phyloP scores from a whole-genome alignment of 2,888 invertebrate species.

The Rhagonycha fulva region DNA sequence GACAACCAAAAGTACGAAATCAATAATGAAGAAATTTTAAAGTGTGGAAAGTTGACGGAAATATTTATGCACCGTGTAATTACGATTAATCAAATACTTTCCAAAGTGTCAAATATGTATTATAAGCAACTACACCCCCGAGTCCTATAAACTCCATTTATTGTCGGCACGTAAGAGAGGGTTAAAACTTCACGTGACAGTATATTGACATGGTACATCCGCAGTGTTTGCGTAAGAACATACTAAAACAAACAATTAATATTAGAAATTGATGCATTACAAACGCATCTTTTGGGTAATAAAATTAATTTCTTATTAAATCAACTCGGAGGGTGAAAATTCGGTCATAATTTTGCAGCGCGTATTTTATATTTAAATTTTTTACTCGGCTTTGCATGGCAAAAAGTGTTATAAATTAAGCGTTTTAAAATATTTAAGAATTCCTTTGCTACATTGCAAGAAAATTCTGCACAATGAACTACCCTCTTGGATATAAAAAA shows the following conservation, averaged over 20 bases:
- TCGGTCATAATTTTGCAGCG: background rate
- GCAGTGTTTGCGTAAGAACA: background rate
- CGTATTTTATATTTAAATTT: background rate
- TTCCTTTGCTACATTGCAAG: background rate
- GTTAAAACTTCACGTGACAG: background rate
- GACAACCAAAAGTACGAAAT: background rate
- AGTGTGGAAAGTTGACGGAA: background rate
- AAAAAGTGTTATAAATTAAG: background rate
- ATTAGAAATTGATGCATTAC: background rate
- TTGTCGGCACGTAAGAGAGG: background rate
- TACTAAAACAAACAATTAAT: slow-evolving; percentile 4
- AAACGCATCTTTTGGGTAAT: background rate
- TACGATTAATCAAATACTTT: slow-evolving; percentile 12
- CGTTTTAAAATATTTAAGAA: background rate
- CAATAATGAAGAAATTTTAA: background rate
- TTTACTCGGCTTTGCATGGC: background rate
- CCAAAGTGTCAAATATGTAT: slow-evolving; percentile 15
- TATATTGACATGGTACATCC: slow-evolving; percentile 2
- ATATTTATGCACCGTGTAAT: background rate
- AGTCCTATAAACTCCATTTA: slow-evolving; percentile 12
- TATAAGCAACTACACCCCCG: slow-evolving; percentile 10
- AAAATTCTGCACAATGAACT: background rate
- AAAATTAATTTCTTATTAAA: background rate
- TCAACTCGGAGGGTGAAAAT: background rate
- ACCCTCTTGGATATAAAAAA: background rate